Conservation (phyloP, 2,113 vertebrate genomes). For the Calidris pygmaea region DNA sequence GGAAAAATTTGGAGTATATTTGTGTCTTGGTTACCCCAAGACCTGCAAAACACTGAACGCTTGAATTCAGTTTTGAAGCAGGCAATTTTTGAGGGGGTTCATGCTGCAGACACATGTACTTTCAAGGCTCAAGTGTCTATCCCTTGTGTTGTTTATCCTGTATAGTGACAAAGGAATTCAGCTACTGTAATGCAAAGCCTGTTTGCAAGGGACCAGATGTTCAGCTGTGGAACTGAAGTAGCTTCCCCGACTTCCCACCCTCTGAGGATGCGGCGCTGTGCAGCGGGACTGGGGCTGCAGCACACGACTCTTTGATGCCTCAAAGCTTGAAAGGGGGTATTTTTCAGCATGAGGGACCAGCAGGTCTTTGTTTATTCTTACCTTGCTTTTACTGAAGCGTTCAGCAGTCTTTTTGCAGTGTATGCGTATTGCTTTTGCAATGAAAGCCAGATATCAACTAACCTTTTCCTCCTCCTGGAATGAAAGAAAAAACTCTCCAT, state of each 20-base stretch:
- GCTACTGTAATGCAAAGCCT: background rate
- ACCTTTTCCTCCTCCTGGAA: constrained; percentile 12
- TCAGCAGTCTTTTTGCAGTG: background rate
- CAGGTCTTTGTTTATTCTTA: background rate
- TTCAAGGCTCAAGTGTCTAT: background rate
- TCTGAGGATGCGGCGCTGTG: background rate
- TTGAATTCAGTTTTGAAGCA: background rate
- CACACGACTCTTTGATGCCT: background rate
- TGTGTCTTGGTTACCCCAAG: background rate
- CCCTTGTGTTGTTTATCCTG: background rate
- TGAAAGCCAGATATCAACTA: background rate
- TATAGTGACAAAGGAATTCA: background rate
- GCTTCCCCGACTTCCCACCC: background rate
- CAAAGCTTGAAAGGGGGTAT: background rate
- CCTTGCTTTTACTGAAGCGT: background rate
- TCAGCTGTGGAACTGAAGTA: background rate
- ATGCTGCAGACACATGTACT: background rate
- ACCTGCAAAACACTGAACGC: background rate
- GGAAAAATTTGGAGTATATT: background rate
- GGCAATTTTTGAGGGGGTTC: background rate
- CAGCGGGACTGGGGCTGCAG: background rate
- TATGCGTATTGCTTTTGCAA: background rate
- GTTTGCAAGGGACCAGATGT: background rate
- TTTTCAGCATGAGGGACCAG: background rate
- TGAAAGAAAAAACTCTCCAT: background rate